A percentile compares a stretch with the other conserved stretches of the same genome.
Evolutionary conservation across 2,888 invertebrate genomes (phyloP).

Genomic region (Formica aserva): DNA sequence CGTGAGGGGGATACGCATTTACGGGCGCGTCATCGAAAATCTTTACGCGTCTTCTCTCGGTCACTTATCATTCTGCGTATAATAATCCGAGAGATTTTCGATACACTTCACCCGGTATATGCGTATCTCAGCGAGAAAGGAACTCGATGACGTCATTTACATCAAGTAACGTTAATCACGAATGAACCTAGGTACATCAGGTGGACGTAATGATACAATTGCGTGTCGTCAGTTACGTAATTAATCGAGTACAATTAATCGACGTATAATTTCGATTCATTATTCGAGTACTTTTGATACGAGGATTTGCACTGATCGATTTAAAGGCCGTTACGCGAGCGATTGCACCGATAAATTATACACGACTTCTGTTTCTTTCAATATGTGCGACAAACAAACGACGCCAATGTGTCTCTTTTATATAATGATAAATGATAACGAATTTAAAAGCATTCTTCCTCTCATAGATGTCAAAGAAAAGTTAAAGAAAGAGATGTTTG

Average conservation of each 20-base stretch:
- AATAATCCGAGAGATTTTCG: not conserved
- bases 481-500: not conserved
- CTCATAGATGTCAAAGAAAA: not conserved
- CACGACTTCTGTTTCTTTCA: slow-evolving; percentile 2
- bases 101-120: not conserved
- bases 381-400: not conserved
- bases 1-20: slow-evolving; percentile 28
- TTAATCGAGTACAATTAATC: slow-evolving; percentile 43
- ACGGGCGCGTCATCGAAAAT: not conserved
- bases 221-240: slow-evolving; percentile 25
- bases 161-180: slow-evolving; percentile 8
- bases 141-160: slow-evolving; percentile 3
- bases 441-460: slow-evolving; percentile 16
- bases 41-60: not conserved
- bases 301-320: slow-evolving; percentile 39
- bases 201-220: slow-evolving; percentile 27
- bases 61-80: not conserved
- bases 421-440: not conserved
- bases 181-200: slow-evolving; percentile 48
- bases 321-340: slow-evolving; percentile 29
- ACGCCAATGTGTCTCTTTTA: slow-evolving; percentile 1
- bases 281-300: slow-evolving; percentile 49
- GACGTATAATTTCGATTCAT: slow-evolving; percentile 36
- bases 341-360: slow-evolving; percentile 29
- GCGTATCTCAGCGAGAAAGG: slow-evolving; percentile 11